Conservation (phyloP, 2,113 vertebrate genomes). For the Amblyornis subalaris region DNA sequence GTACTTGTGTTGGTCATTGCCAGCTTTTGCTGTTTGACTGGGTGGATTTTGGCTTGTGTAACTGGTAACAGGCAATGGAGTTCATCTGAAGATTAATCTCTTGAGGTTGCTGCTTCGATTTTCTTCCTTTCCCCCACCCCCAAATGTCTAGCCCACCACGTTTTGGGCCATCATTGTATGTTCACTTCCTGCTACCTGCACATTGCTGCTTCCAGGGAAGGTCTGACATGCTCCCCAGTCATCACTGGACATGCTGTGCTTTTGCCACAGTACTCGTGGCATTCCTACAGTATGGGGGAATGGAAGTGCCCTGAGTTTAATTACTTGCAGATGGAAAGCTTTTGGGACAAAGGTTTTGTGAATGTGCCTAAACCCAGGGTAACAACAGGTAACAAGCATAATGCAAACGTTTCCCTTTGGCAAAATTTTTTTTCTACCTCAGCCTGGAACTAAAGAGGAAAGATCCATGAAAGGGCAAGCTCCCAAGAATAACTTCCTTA, state of each 20-base stretch:
- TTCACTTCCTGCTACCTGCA: neutral
- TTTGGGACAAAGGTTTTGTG: neutral
- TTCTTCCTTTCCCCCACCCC: neutral
- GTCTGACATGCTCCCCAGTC: neutral
- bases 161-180: neutral
- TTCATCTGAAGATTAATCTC: neutral
- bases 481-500: constrained; percentile 28
- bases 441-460: neutral
- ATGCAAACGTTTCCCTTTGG: neutral
- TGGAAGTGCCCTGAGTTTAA: neutral
- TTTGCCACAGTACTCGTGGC: neutral
- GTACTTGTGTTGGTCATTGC: fast-evolving
- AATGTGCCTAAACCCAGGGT: neutral
- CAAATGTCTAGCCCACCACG: neutral
- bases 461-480: neutral
- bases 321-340: neutral
- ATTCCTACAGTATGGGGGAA: neutral
- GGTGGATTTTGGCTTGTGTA: neutral
- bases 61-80: neutral
- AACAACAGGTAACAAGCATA: constrained; percentile 19
- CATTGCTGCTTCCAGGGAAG: neutral
- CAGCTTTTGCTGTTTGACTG: neutral
- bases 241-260: neutral
- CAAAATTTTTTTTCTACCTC: neutral
- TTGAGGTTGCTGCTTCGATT: neutral